phyloP scores from a whole-genome alignment of 2,113 vertebrate species.

The Menidia beryllina region DNA sequence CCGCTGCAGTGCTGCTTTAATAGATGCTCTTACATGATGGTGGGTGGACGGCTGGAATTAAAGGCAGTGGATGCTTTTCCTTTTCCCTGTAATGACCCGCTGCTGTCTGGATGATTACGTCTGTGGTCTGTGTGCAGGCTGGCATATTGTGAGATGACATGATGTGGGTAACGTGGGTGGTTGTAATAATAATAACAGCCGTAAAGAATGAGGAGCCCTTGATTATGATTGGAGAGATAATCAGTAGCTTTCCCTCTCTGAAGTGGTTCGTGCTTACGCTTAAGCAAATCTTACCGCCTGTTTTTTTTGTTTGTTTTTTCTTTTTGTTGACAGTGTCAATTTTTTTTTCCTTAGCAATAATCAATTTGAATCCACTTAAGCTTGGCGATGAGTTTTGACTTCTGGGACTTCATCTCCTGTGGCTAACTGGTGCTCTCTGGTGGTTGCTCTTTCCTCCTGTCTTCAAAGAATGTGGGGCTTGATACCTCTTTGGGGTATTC shows the following conservation, averaged over 20 bases:
- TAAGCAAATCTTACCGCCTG: conserved; percentile 5
- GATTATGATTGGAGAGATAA: conserved; percentile 21
- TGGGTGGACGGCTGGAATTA: conserved; percentile 21
- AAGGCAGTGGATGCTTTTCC: conserved; percentile 29
- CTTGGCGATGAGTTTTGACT: conserved; percentile 21
- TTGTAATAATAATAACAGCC: conserved; percentile 14
- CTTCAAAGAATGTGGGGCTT: not conserved
- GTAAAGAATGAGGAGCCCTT: not conserved
- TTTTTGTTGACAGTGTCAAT: conserved; percentile 11
- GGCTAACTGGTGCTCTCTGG: conserved; percentile 47
- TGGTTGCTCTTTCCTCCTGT: conserved; percentile 35
- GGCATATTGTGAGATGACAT: conserved; percentile 10
- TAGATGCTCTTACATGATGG: conserved; percentile 3
- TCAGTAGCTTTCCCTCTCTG: conserved; percentile 10
- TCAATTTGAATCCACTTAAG: conserved; percentile 27
- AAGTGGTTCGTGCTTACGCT: conserved; percentile 6
- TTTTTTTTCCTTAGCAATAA: conserved; percentile 1
- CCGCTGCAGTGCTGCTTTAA: not conserved
- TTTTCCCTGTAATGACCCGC: conserved; percentile 23
- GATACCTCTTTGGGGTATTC: not conserved
- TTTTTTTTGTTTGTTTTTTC: too few relatives aligned
- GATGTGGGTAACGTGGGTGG: conserved; percentile 19
- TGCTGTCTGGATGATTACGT: conserved; percentile 30
- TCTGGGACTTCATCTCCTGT: conserved; percentile 17
- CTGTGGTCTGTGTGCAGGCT: conserved; percentile 17